Evolutionary conservation across 2,888 invertebrate species (phyloP), one percentile per base, ranked within the genome.

Genomic region (Crossocerus cetratus): DNA sequence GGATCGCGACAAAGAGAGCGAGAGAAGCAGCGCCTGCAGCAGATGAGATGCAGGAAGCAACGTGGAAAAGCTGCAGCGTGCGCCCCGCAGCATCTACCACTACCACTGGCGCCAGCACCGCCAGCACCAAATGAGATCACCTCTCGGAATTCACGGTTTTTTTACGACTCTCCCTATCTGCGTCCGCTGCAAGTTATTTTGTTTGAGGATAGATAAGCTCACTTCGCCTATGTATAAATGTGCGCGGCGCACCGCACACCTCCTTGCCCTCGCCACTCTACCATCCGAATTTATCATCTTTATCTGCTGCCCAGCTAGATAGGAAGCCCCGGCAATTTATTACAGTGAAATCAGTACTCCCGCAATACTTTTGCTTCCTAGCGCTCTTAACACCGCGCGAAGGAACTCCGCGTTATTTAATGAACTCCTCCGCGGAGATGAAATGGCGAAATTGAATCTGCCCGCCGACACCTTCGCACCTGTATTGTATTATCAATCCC

Each of bases 1-100:
- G 21, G 53, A 59, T 8, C 43, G 32, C 32, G 32, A 49, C 8
- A 57, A 57, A 62, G 57, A 21, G 61, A n/a, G 61, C 23, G 23
- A 44, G 18, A 53, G 59, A 69, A 60, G 18, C 5, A 20, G 57
- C 45, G 56, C 14, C 49, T 44, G 54, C 16, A 64, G 22, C 73
- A 69, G 76, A 76, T 76, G 76, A 76, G 69, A 78, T 71, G 60
- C 65, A 65, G 54, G 59, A 73, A 69, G 57, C 54, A 42, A 61
- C 59, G 22, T 58, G 54, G 43, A 54, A 65, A 54, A 62, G 65
- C 11, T 42, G 20, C 58, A 58, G 18, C 2, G 21, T 11, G 32
- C 32, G 5, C 32, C 32, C 8, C 32, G 23, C 23, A 23, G 23
- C 23, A 23, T 4, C 4, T 2, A 32, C 8, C 49, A 49, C 18